Base-by-base conservation (phyloP, 2,797 vertebrate genomes). In the Eospalax fontanierii region DNA sequence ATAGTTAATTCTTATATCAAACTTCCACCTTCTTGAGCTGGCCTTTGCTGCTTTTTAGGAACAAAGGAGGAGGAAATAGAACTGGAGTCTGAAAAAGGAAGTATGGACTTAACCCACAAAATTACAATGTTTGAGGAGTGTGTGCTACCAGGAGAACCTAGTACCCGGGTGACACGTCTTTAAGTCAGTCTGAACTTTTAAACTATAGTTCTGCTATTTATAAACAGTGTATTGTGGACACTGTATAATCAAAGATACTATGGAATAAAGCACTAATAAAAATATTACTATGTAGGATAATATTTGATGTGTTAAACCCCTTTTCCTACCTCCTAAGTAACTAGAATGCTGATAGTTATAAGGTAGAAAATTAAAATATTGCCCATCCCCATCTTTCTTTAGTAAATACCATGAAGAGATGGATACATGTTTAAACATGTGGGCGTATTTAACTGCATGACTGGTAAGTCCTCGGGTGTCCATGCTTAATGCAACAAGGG, bases 91-190 rank as follows among this genome's bases (percentile, higher is more conserved):
- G 22, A 22, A 54, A 40, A 18, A 33, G 38, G 15, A 26, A 14
- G 59, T 0, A 4, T 9, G 19, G 79, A 4, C 14, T 4, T 63
- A 65, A 63, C 4, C 22, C 8, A 1, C 8, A 9, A 0, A 19
- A 0, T 16, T 7, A n/a, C 30, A 30, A 15, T 30, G 2, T 87
- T 68, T 22, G 12, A 63, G 70, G 30, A 50, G 35, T 46, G 0
- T 3, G 2, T 71, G 68, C 63, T 28, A 16, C 38, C 3, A 38
- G 38, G 74, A 22, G 30, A 38, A 9, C 11, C 18, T 2, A 33
- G 24, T 28, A 21, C 26, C 9, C 50, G 14, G 33, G n/a, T 15
- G 9, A 71, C 28, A 15, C 26, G 19, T 83, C 24, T 40, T 38
- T 43, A 11, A 63, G 46, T 46, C 80, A 6, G 28, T 28, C 68